Evolutionary conservation across 1,140 invertebrate genomes (phyloP).

Genomic region (Zeugodacus cucurbitae): DNA sequence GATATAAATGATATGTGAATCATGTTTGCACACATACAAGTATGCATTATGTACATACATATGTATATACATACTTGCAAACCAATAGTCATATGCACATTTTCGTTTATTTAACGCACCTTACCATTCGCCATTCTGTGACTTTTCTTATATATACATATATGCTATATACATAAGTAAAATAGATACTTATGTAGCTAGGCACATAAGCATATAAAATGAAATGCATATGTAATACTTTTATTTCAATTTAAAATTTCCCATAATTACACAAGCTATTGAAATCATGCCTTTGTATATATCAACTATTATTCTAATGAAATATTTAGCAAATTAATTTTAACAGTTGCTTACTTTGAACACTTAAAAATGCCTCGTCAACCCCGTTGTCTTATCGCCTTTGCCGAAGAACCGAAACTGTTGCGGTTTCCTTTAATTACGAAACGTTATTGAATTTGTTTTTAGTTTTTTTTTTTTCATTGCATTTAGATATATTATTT

Average conservation of each 20-base stretch:
- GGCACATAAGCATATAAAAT: background rate
- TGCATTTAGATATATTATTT: background rate
- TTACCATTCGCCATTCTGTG: no score
- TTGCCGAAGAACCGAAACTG: background rate
- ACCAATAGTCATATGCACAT: no score
- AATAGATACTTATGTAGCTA: background rate
- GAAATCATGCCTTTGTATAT: background rate
- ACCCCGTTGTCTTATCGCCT: background rate
- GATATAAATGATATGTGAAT: background rate
- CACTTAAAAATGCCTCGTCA: background rate
- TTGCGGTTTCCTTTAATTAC: background rate
- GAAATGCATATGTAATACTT: no score
- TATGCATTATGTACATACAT: background rate
- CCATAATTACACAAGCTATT: no score
- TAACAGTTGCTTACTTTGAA: background rate
- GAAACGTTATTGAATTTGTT: background rate
- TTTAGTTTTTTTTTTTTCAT: background rate
- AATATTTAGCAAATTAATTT: background rate
- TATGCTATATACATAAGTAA: background rate
- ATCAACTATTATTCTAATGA: background rate
- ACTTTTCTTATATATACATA: background rate
- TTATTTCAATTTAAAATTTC: no score
- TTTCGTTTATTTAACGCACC: no score
- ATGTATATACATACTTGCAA: background rate
- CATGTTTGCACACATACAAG: no score